Conservation (phyloP, 1,140 invertebrate genomes). For the Zaprionus lachaisei region DNA sequence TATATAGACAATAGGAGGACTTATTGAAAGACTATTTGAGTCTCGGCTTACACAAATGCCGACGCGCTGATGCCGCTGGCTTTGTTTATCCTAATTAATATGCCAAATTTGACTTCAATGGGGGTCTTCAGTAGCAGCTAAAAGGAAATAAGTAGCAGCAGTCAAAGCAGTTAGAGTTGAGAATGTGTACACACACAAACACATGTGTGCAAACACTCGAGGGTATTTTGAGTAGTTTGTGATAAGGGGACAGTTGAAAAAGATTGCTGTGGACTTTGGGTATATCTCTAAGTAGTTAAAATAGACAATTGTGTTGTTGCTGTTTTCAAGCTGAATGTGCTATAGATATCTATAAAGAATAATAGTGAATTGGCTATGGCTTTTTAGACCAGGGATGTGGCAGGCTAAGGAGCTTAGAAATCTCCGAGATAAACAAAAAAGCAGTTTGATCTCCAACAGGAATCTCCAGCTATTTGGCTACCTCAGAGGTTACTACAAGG, state of each 20-base stretch:
- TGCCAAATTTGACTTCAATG: conserved; percentile 35
- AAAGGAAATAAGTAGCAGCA: conserved; percentile 5
- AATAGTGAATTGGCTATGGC: too few species aligned
- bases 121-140: conserved; percentile 3
- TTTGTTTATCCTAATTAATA: conserved; percentile 44
- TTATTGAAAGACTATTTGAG: conserved; percentile 14
- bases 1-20: conserved; percentile 10
- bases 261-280: fast-evolving
- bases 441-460: too few species aligned
- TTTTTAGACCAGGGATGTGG: too few species aligned
- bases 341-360: too few species aligned
- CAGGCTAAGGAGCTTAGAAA: too few species aligned
- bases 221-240: conserved; percentile 5
- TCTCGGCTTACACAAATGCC: not conserved
- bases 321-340: not conserved
- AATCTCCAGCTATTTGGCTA: too few species aligned
- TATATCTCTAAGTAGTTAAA: not conserved
- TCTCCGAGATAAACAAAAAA: too few species aligned
- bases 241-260: not conserved
- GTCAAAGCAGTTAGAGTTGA: not conserved
- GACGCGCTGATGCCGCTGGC: conserved; percentile 2
- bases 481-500: too few species aligned
- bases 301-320: too few species aligned
- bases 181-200: not conserved
- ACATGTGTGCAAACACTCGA: conserved; percentile 17